A percentile compares a stretch with the other conserved stretches of the same genome.
Conservation (phyloP, 2,797 vertebrate genomes). For the Silurus aristotelis region DNA sequence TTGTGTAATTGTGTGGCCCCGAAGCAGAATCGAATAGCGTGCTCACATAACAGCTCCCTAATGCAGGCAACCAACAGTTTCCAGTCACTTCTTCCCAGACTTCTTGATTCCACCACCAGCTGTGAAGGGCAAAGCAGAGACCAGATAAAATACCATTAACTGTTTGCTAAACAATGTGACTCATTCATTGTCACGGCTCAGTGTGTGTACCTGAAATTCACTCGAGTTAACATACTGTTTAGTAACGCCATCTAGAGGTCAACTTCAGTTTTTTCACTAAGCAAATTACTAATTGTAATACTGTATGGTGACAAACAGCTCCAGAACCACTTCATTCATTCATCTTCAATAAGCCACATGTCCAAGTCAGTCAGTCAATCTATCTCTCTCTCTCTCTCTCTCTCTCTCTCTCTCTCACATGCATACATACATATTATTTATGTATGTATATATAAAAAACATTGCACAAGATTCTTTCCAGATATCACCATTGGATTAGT, state of each 20-base stretch:
- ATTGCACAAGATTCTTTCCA: neutral
- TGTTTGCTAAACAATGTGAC: neutral
- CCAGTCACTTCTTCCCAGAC: constrained; percentile 92
- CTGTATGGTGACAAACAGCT: neutral
- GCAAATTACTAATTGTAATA: neutral
- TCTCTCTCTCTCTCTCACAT: no score
- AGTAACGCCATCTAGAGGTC: constrained; percentile 43
- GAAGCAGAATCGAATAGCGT: neutral
- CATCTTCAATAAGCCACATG: neutral
- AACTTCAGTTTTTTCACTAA: neutral
- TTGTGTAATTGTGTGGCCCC: constrained; percentile 30
- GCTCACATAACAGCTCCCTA: constrained; percentile 33
- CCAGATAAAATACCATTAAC: neutral
- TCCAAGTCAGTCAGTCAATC: neutral
- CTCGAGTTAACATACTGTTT: neutral
- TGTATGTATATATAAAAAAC: neutral
- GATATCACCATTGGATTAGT: no score
- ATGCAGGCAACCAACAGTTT: neutral
- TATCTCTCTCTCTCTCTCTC: no score
- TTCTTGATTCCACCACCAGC: constrained; percentile 93
- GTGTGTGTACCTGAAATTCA: neutral
- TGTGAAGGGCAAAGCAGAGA: constrained; percentile 64
- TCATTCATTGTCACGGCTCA: neutral
- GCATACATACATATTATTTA: no score
- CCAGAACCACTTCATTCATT: neutral